Base-by-base conservation (phyloP, 1,140 invertebrate genomes). In the Dermatophagoides farinae region DNA sequence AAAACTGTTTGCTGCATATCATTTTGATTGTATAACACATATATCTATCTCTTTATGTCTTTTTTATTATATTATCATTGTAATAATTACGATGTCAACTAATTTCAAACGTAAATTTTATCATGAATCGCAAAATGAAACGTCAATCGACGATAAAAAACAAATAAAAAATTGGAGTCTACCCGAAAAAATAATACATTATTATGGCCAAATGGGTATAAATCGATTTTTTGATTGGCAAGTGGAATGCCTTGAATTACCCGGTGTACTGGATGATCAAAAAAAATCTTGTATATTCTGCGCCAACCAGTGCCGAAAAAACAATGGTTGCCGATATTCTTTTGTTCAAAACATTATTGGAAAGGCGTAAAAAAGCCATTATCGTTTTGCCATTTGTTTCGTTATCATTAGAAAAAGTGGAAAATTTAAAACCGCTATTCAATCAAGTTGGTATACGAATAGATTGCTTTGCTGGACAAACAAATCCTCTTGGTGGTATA, bases 331-430 rank as follows among this genome's bases (percentile, higher is more conserved):
- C 92, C 52, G 95, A 98, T 76, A 83, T 98, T 61, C 71, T 98
- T 38, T 77, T 91, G 44, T 75, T 96, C 2, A 92, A 96, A 73
- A 82, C 86, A 47, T 80, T 97, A 8, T 69, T 96, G 18, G 88
- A 96, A 70, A 78, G 79, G 1, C 78, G 79, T 43, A 90, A 88
- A 66, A 97, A 97, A 75, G 91, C 84, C 0, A 78, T 98, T 12
- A 81, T 97, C 64, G 91, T 97, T 66, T 72, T 97, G 60, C 95
- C 93, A 5, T 97, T 95, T 78, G 85, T 97, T 0, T 95, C 92
- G 12, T 86, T 97, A 50, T 88, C 93, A 0, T 78, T 88, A 68
- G 92, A 97, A 71, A 97, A 97, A 75, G 88, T 91, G 80, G 82
- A 55, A 43, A 23, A 55, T 14, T 62, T 80, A 58, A 76, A 91